Base-by-base conservation (phyloP, 2,888 invertebrate species). In the Sphaeridia pumilis region DNA sequence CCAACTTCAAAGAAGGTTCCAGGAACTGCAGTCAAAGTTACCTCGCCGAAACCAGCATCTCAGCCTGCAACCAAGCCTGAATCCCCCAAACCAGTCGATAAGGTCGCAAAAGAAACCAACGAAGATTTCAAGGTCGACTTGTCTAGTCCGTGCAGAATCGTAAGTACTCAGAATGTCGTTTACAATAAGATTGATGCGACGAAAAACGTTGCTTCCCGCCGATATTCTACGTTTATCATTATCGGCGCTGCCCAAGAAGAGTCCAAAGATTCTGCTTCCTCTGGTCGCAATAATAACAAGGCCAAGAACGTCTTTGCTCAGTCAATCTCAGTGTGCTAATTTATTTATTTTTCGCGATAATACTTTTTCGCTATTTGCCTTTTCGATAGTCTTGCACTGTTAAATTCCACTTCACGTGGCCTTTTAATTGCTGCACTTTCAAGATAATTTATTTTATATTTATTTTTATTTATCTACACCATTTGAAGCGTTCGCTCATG, bases 81-180 rank as follows among this genome's bases (percentile, higher is more conserved):
- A 17, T 38, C 38, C n/a, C 22, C 41, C 17, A 25, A 31, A 50
- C n/a, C 28, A 38, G 22, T 4, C 27, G n/a, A 22, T 7, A 7
- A 25, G n/a, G n/a, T 22, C 10, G 5, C n/a, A 17, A n/a, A 24
- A 26, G 38, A 46, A 2, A 26, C 4, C 35, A 36, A 52, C 2
- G 58, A 59, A 27, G 64, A 64, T 24, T 64, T 64, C 55, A 52
- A 53, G 10, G 62, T 64, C n/a, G 64, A 64, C 46, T 56, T 63
- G 2, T 64, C 64, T 4, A 63, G 62, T 45, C 64, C 64, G 12
- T 64, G 62, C 45, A 49, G 56, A 50, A 63, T 64, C 52, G 64
- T 64, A 59, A 59, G 61, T 43, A 22, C 34, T 21, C 46, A 47
- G 14, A 38, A 38, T 20, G 38, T 38, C 5, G 25, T 49, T 35